Percentiles rank a stretch among this genome's conserved stretches.
These are phyloP conservation scores for Hetaerina americana DNA, from an alignment of 1,140 invertebrate species.

Conservation along the genomic window DNA sequence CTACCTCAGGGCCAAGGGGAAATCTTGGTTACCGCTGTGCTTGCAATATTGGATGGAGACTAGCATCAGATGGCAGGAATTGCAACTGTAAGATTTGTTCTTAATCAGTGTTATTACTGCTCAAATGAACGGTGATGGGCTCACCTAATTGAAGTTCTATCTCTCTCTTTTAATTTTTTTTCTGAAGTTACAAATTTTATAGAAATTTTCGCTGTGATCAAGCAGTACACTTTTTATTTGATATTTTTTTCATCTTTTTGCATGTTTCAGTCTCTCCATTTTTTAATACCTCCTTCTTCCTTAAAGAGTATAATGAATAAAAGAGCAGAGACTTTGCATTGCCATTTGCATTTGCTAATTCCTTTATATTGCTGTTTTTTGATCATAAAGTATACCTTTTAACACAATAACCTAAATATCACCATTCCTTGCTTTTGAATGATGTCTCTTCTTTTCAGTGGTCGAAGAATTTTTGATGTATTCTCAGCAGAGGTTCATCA, in stretches of 20 bases:
- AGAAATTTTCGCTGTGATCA: too few relatives aligned
- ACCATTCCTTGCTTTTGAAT: constrained; percentile 10
- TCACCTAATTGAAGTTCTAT: neutral
- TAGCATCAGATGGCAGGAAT: constrained; percentile 61
- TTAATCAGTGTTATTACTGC: too few relatives aligned
- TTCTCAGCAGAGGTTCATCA: constrained; percentile 92
- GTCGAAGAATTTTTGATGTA: constrained; percentile 92
- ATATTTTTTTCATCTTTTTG: too few relatives aligned
- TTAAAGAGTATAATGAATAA: too few relatives aligned
- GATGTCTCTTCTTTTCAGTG: constrained; percentile 33
- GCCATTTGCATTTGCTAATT: too few relatives aligned
- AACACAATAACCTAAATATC: neutral
- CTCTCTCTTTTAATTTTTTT: neutral
- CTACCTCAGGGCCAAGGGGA: constrained; percentile 48
- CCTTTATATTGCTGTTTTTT: too few relatives aligned
- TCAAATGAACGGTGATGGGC: neutral
- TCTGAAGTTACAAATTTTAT: too few relatives aligned
- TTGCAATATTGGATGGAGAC: constrained; percentile 78
- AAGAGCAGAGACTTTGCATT: too few relatives aligned
- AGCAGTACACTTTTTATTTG: too few relatives aligned
- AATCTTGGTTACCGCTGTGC: constrained; percentile 83
- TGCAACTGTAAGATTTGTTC: constrained; percentile 52
- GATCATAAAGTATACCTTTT: too few relatives aligned
- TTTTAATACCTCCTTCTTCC: too few relatives aligned
- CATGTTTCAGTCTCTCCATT: too few relatives aligned